phyloP scores from a whole-genome alignment of 2,888 invertebrate species.

The Ecliptopera silaceata region DNA sequence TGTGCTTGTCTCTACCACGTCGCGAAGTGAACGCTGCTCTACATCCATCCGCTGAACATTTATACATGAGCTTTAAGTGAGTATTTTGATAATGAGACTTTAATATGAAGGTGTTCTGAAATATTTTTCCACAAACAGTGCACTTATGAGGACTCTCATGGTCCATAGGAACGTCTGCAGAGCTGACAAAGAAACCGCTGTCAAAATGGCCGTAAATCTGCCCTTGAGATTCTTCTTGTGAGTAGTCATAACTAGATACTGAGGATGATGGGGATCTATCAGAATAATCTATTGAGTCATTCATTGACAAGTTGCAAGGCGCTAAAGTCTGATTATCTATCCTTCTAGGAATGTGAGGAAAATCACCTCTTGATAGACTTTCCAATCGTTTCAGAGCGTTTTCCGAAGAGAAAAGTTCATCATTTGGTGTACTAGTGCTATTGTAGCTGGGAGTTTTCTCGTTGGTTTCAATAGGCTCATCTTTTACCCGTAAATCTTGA shows the following conservation, averaged over 20 bases:
- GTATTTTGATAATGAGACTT: conserved; percentile 98
- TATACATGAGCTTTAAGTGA: conserved; percentile 97
- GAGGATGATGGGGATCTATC: conserved; percentile 84
- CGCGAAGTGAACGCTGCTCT: conserved; percentile 97
- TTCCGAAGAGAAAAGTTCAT: conserved; percentile 76
- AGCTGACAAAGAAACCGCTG: conserved; percentile 87
- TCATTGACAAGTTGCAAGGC: conserved; percentile 67
- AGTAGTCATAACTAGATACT: conserved; percentile 83
- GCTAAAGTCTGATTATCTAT: conserved; percentile 55
- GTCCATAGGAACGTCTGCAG: conserved; percentile 94
- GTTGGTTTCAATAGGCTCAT: conserved; percentile 65
- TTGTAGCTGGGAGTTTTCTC: conserved; percentile 43
- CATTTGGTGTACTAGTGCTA: conserved; percentile 43
- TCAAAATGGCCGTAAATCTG: conserved; percentile 88
- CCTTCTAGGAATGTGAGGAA: conserved; percentile 77
- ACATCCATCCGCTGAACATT: conserved; percentile 97
- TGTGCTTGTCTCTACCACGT: conserved; percentile 95
- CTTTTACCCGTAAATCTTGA: conserved; percentile 69
- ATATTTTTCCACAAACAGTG: conserved; percentile 95
- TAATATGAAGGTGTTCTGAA: conserved; percentile 95
- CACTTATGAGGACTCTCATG: conserved; percentile 96
- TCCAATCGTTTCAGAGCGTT: conserved; percentile 90
- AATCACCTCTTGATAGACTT: conserved; percentile 90
- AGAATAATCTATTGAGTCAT: conserved; percentile 67
- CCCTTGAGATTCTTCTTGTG: conserved; percentile 84